Percentiles rank a stretch among this genome's conserved stretches.
These are phyloP conservation scores for Campylomormyrus tamandua DNA, from an alignment of 2,113 vertebrate genomes.

Conservation along the genomic window DNA sequence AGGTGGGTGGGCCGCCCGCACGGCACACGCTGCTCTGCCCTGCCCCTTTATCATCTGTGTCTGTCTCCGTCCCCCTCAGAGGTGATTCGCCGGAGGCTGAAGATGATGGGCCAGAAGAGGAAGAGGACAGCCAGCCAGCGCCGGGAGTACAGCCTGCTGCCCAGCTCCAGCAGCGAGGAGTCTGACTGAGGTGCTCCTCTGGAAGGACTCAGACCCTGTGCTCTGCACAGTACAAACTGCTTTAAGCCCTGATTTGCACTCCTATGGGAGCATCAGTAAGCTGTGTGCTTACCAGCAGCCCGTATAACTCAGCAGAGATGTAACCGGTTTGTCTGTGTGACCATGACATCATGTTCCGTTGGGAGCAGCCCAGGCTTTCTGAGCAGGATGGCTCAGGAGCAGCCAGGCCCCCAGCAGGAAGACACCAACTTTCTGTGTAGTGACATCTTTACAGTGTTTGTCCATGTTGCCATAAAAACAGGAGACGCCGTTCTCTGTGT, in stretches of 20 bases:
- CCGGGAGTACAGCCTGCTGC: constrained; percentile 51
- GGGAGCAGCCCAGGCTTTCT: background rate
- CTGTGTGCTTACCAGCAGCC: background rate
- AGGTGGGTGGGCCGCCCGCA: constrained; percentile 37
- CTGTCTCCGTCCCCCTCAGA: constrained; percentile 44
- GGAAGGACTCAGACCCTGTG: too few species aligned
- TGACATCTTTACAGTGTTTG: background rate
- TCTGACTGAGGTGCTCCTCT: constrained; percentile 3
- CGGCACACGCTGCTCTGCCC: background rate
- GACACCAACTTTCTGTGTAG: background rate
- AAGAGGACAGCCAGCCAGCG: constrained; percentile 35
- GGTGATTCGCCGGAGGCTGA: constrained; percentile 60
- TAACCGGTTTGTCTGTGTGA: background rate
- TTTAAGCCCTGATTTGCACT: background rate
- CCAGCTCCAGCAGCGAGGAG: constrained; percentile 55
- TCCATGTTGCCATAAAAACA: background rate
- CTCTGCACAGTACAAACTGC: background rate
- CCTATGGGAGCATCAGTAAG: background rate
- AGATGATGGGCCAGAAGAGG: constrained; percentile 49
- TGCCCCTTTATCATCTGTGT: constrained; percentile 1
- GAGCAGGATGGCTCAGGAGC: background rate
- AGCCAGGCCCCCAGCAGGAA: background rate
- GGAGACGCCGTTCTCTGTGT: background rate
- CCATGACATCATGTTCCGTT: background rate
- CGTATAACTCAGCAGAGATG: background rate